phyloP scores from a whole-genome alignment of 2,113 vertebrate species.

The Mirounga angustirostris region DNA sequence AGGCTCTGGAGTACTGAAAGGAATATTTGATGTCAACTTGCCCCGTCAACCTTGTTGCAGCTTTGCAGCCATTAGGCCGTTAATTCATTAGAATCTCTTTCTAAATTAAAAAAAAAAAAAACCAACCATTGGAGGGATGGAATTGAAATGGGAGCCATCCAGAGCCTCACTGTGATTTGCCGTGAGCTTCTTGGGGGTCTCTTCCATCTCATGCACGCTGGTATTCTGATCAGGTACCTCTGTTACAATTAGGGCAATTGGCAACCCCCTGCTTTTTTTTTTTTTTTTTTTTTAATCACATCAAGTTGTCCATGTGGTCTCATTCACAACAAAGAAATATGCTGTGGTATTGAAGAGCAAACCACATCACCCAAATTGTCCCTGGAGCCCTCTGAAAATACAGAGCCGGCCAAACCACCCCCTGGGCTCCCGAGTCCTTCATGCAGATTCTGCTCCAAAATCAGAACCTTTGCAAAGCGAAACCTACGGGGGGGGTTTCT shows the following conservation, averaged over 20 bases:
- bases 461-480: rapidly evolving
- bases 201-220: not conserved
- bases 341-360: constrained; percentile 51
- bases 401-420: constrained; percentile 56
- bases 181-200: constrained; percentile 25
- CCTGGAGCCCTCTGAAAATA: constrained; percentile 54
- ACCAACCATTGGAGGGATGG: not conserved
- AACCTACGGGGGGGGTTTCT: rapidly evolving
- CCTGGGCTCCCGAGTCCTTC: constrained; percentile 47
- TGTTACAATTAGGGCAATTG: constrained; percentile 36
- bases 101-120: not conserved
- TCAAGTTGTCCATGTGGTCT: constrained; percentile 79
- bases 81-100: not conserved
- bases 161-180: not conserved
- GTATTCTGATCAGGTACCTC: constrained; percentile 5
- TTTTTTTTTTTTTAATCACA: constrained; percentile 60
- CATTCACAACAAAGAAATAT: constrained; percentile 84
- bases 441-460: not conserved
- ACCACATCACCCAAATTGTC: constrained; percentile 72
- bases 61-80: not conserved
- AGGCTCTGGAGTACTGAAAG: not conserved
- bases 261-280: not conserved
- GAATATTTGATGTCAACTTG: not conserved
- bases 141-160: not conserved
- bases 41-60: not conserved